Conservation (phyloP, 1,140 invertebrate species). For the Eurosta solidaginis region DNA sequence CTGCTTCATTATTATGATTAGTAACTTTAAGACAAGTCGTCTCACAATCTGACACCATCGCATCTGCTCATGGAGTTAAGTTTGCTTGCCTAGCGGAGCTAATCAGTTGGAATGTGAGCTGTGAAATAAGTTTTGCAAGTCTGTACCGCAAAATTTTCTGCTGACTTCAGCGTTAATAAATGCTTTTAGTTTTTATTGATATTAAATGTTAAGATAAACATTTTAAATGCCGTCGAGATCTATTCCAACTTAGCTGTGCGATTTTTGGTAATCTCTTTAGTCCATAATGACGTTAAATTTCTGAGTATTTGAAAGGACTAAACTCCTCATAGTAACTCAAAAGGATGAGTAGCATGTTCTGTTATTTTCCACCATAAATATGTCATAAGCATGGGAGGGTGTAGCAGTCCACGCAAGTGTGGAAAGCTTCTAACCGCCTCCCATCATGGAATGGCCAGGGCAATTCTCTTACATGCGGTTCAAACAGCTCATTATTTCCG, state of each 20-base stretch:
- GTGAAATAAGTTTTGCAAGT: not conserved
- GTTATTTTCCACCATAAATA: too few relatives aligned
- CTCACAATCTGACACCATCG: not conserved
- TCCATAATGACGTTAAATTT: too few relatives aligned
- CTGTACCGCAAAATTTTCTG: not conserved
- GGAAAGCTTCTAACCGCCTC: too few relatives aligned
- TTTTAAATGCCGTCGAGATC: not conserved
- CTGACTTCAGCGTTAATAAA: not conserved
- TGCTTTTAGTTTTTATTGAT: not conserved
- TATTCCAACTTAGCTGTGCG: too few relatives aligned
- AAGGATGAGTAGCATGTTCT: too few relatives aligned
- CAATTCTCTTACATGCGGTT: too few relatives aligned
- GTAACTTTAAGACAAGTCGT: constrained; percentile 19
- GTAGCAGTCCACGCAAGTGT: too few relatives aligned
- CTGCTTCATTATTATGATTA: constrained; percentile 20
- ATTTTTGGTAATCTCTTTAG: not conserved
- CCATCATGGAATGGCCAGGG: too few relatives aligned
- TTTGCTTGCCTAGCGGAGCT: not conserved
- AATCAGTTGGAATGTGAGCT: not conserved
- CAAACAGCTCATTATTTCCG: too few relatives aligned
- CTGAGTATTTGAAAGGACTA: too few relatives aligned
- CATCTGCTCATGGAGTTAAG: not conserved
- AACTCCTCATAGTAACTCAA: too few relatives aligned
- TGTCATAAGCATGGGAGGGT: too few relatives aligned
- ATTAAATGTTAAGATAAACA: not conserved